Conservation (phyloP, 2,888 invertebrate species). For the Hemithea aestivaria region DNA sequence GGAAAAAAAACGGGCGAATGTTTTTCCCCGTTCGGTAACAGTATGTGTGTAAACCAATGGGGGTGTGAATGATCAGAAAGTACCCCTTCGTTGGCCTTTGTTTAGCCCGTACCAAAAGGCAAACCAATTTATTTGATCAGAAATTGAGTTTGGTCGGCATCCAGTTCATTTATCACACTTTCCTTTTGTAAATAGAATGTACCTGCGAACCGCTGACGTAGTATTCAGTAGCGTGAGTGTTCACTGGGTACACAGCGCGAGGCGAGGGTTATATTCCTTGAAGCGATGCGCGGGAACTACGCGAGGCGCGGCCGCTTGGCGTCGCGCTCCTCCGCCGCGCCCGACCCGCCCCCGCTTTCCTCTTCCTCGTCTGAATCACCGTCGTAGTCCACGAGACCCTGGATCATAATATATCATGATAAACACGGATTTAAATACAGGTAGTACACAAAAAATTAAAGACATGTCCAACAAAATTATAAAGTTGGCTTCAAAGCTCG, state of each 20-base stretch:
- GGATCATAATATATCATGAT: constrained; percentile 19
- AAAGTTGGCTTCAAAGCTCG: no score
- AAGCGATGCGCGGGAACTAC: constrained; percentile 72
- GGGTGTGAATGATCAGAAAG: no score
- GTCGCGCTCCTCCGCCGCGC: constrained; percentile 77
- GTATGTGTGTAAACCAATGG: no score
- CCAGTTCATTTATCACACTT: no score
- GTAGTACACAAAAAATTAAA: no score
- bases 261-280: constrained; percentile 64
- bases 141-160: no score
- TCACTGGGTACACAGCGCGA: constrained; percentile 54
- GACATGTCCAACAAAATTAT: no score
- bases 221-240: constrained; percentile 17
- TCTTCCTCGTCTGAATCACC: constrained; percentile 98
- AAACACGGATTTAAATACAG: constrained; percentile 8
- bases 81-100: no score
- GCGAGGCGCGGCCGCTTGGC: constrained; percentile 87
- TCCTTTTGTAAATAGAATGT: not conserved
- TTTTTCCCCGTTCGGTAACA: no score
- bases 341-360: constrained; percentile 65
- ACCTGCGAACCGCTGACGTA: constrained; percentile 1
- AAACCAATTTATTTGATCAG: no score
- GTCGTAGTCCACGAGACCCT: constrained; percentile 98
- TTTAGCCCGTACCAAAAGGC: no score
- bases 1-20: no score